A percentile compares a stretch with the other conserved stretches of the same genome.
Evolutionary conservation across 2,113 vertebrate genomes (phyloP).

Genomic region (Salminus brasiliensis): DNA sequence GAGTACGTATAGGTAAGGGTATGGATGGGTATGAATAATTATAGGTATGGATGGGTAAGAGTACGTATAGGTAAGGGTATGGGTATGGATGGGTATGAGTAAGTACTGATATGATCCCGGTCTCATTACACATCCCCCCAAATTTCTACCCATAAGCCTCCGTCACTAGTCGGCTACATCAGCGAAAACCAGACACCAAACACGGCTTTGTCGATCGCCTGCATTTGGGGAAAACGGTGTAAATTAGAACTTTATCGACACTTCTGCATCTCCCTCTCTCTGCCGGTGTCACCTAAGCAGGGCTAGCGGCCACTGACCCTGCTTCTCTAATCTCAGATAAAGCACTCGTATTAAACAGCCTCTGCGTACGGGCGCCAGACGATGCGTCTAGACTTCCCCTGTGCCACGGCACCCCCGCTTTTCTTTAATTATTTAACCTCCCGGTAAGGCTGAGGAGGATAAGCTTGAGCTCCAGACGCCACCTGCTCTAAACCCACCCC

Average conservation of each 20-base stretch:
- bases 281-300: conserved; percentile 51
- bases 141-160: too few relatives aligned
- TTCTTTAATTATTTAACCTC: conserved; percentile 78
- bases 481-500: conserved; percentile 68
- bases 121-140: not conserved
- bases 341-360: conserved; percentile 70
- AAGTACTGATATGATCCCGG: too few relatives aligned
- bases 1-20: too few relatives aligned
- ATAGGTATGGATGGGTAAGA: too few relatives aligned
- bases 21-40: too few relatives aligned
- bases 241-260: not conserved
- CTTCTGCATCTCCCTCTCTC: conserved; percentile 59
- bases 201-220: too few relatives aligned
- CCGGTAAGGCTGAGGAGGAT: conserved; percentile 74
- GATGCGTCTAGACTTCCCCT: conserved; percentile 78
- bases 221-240: too few relatives aligned
- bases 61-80: too few relatives aligned
- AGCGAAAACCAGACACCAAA: too few relatives aligned
- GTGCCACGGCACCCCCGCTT: conserved; percentile 63
- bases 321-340: conserved; percentile 71
- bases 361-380: conserved; percentile 66
- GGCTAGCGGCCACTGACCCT: conserved; percentile 59
- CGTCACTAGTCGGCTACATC: too few relatives aligned
- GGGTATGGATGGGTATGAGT: too few relatives aligned
- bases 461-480: conserved; percentile 73